phyloP scores from a whole-genome alignment of 2,113 vertebrate genomes.

The Larimichthys polyactis region DNA sequence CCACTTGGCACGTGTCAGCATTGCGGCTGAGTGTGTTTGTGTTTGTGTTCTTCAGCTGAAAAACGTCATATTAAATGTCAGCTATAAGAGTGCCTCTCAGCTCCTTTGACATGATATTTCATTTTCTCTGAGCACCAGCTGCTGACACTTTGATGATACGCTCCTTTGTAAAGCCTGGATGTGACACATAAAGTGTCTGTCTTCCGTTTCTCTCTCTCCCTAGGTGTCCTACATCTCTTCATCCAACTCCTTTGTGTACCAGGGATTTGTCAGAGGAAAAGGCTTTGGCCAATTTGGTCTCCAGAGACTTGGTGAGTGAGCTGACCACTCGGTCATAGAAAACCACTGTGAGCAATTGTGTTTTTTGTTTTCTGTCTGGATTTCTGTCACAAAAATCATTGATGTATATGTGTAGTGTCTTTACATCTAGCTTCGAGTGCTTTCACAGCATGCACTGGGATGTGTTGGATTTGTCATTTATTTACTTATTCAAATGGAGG shows the following conservation, averaged over 20 bases:
- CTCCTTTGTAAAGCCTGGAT: conserved; percentile 68
- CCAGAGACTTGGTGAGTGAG: conserved; percentile 92
- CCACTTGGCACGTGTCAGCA: conserved; percentile 6
- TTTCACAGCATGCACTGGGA: conserved; percentile 13
- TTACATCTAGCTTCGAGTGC: conserved; percentile 3
- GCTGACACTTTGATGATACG: conserved; percentile 79
- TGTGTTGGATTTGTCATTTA: conserved; percentile 21
- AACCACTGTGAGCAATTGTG: conserved; percentile 6
- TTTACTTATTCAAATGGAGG: conserved; percentile 27
- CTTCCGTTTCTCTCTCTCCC: conserved; percentile 57
- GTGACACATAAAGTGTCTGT: conserved; percentile 71
- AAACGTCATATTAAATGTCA: conserved; percentile 78
- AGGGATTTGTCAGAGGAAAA: conserved; percentile 96
- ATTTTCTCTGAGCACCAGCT: conserved; percentile 65
- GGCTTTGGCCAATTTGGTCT: conserved; percentile 98
- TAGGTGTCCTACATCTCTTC: conserved; percentile 95
- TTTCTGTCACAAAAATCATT: conserved; percentile 17
- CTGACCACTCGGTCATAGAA: conserved; percentile 35
- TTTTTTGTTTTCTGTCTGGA: background rate
- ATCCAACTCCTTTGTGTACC: conserved; percentile 95
- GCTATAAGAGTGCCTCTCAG: conserved; percentile 66
- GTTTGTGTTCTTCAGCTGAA: conserved; percentile 60
- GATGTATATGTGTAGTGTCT: background rate
- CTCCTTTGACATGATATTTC: conserved; percentile 75
- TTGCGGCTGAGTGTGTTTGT: conserved; percentile 34